phyloP scores from a whole-genome alignment of 2,113 vertebrate genomes.

The Hemicordylus capensis region DNA sequence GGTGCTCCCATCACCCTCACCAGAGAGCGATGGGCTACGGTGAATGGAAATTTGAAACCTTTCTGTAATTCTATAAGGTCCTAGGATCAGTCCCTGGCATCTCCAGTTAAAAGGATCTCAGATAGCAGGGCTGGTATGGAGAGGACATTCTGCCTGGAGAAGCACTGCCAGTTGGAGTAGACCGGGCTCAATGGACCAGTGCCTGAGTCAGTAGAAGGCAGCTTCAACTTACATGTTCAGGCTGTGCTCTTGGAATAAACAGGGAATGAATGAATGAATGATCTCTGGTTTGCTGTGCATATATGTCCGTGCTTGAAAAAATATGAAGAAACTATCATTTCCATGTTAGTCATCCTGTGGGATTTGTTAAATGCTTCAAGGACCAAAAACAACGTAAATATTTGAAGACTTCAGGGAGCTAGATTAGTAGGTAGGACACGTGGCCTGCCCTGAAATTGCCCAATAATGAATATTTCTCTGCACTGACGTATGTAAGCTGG shows the following conservation, averaged over 20 bases:
- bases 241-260: background rate
- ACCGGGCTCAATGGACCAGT: background rate
- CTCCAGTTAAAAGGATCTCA: background rate
- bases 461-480: background rate
- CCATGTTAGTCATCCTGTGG: constrained; percentile 6
- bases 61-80: too few relatives aligned
- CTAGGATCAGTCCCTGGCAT: too few relatives aligned
- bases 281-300: background rate
- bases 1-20: too few relatives aligned
- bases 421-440: background rate
- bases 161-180: background rate
- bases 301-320: constrained; percentile 1
- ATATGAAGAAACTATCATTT: background rate
- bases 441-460: background rate
- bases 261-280: background rate
- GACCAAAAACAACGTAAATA: constrained; percentile 7
- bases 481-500: background rate
- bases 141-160: background rate
- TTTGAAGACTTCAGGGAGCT: constrained; percentile 5
- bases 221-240: background rate
- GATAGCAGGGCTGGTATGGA: background rate
- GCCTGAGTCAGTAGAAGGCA: background rate
- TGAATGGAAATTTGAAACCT: too few relatives aligned
- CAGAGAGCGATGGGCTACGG: too few relatives aligned
- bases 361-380: constrained; percentile 4